A percentile compares a stretch with the other conserved stretches of the same genome.
phyloP scores from a whole-genome alignment of 2,888 invertebrate genomes.

The Polyploca ridens region DNA sequence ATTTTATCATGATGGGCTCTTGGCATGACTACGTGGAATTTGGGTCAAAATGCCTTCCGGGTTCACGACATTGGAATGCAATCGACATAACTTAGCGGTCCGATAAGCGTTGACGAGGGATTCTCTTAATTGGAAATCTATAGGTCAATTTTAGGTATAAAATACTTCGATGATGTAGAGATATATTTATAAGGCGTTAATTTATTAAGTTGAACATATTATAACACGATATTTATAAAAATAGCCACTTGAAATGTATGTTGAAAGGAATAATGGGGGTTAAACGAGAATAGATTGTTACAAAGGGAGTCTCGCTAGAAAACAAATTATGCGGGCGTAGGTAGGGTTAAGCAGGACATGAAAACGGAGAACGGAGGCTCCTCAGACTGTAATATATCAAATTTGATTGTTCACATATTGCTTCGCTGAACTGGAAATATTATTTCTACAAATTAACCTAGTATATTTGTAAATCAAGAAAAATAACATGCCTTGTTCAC shows the following conservation, averaged over 20 bases:
- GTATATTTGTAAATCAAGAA: too few species aligned
- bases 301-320: conserved; percentile 47
- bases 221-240: conserved; percentile 2
- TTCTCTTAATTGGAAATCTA: conserved; percentile 31
- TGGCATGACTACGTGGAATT: conserved; percentile 45
- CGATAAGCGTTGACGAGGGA: conserved; percentile 30
- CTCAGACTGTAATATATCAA: conserved; percentile 38
- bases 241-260: conserved; percentile 30
- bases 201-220: not conserved
- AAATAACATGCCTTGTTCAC: too few species aligned
- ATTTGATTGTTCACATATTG: conserved; percentile 25
- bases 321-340: conserved; percentile 56
- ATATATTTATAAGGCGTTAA: not conserved
- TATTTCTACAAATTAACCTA: too few species aligned
- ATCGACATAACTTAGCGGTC: conserved; percentile 55
- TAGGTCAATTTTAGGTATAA: conserved; percentile 11
- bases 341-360: conserved; percentile 37
- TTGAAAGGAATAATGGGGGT: conserved; percentile 36
- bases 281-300: conserved; percentile 56
- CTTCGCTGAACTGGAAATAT: not conserved
- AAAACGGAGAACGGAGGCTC: conserved; percentile 44
- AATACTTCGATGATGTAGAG: not conserved
- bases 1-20: conserved; percentile 39
- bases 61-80: conserved; percentile 54
- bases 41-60: conserved; percentile 67